A percentile compares a stretch with the other conserved stretches of the same genome.
Evolutionary conservation across 2,113 vertebrate species (phyloP).

Genomic region (Aviceda subcristata): DNA sequence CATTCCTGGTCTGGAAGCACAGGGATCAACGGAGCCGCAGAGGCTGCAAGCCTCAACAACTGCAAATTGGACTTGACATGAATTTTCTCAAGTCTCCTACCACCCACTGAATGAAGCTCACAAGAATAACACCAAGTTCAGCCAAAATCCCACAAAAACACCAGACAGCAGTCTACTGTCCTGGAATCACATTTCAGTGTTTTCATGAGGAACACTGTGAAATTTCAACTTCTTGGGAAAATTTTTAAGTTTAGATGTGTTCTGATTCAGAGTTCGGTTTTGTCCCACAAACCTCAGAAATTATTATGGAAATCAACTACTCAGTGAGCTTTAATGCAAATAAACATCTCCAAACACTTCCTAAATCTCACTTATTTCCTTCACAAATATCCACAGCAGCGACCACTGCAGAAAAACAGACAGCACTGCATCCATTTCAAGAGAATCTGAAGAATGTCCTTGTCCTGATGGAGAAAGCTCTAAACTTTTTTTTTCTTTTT

Average conservation of each 20-base stretch:
- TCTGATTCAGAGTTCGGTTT: not conserved
- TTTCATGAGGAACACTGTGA: not conserved
- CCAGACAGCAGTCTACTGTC: not conserved
- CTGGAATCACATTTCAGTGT: not conserved
- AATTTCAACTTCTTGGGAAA: not conserved
- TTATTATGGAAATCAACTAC: not conserved
- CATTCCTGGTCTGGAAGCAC: not conserved
- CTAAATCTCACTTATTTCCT: not conserved
- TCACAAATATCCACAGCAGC: not conserved
- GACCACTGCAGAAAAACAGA: not conserved
- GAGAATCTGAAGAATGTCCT: not conserved
- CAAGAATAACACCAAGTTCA: not conserved
- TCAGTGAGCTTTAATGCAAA: not conserved
- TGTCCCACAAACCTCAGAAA: not conserved
- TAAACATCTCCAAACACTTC: not conserved
- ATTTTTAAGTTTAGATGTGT: not conserved
- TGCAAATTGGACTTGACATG: not conserved
- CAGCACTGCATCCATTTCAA: not conserved
- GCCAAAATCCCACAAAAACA: not conserved
- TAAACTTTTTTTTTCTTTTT: not conserved
- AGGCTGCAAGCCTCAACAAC: not conserved
- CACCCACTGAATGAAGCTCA: not conserved
- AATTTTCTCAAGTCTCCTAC: not conserved
- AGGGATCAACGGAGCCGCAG: not conserved
- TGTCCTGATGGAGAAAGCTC: not conserved